Evolutionary conservation across 2,113 vertebrate genomes (phyloP).

Genomic region (Peromyscus leucopus): DNA sequence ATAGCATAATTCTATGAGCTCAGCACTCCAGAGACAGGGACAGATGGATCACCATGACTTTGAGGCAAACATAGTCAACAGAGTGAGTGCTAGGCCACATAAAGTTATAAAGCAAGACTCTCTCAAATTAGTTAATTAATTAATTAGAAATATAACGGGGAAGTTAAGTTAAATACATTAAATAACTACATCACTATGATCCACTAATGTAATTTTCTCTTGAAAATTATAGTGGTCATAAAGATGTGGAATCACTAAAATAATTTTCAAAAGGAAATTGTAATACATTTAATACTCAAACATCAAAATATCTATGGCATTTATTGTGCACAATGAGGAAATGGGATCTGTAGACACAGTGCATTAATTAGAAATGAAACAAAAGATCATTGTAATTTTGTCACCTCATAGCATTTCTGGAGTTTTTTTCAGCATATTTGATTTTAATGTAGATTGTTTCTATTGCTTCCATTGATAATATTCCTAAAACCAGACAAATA

Average conservation of each 20-base stretch:
- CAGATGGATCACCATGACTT: background rate
- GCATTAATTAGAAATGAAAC: background rate
- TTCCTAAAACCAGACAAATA: background rate
- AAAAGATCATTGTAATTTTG: background rate
- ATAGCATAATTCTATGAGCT: no score
- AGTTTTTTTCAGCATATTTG: background rate
- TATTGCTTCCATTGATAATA: background rate
- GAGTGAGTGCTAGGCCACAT: background rate
- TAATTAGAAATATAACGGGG: background rate
- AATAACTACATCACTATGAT: background rate
- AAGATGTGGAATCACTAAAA: background rate
- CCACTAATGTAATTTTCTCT: background rate
- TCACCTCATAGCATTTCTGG: background rate
- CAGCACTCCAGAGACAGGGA: background rate
- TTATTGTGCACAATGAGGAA: background rate
- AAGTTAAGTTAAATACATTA: background rate
- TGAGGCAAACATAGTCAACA: background rate
- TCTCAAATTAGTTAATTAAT: background rate
- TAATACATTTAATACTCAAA: conserved; percentile 33
- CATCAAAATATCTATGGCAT: background rate
- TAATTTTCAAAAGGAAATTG: background rate
- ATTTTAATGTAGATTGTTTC: conserved; percentile 38
- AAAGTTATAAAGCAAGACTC: background rate
- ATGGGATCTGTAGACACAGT: background rate
- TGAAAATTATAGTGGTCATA: background rate